A percentile compares a stretch with the other conserved stretches of the same genome.
Conservation (phyloP, 2,888 invertebrate species). For the Xanthorhoe spadicearia region DNA sequence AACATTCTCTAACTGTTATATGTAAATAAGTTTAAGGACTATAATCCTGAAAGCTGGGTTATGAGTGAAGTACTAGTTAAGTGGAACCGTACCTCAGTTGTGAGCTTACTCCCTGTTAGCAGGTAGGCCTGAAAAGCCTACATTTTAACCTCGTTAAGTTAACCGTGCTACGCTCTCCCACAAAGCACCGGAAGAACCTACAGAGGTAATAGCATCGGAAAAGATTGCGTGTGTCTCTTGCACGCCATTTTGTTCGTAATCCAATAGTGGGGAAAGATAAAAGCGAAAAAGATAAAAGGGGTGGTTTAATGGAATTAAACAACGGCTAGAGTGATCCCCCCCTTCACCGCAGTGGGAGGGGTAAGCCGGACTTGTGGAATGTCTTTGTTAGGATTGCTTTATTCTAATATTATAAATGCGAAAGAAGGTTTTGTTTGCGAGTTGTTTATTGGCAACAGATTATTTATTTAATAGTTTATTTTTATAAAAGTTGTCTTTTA, state of each 20-base stretch:
- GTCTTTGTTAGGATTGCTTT: conserved; percentile 75
- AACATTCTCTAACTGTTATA: too few relatives aligned
- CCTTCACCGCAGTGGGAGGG: conserved; percentile 51
- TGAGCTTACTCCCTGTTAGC: neutral
- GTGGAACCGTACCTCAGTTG: neutral
- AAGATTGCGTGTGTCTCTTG: conserved; percentile 80
- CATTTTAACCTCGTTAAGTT: conserved; percentile 24
- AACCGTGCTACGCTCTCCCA: conserved; percentile 30
- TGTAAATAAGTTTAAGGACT: too few relatives aligned
- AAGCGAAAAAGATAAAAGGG: conserved; percentile 82
- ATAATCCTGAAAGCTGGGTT: too few relatives aligned
- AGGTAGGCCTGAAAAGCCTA: conserved; percentile 6
- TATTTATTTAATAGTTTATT: neutral
- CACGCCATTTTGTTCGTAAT: conserved; percentile 81
- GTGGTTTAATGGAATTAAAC: conserved; percentile 84
- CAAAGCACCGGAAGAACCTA: conserved; percentile 55
- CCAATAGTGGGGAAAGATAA: conserved; percentile 81
- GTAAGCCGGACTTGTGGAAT: conserved; percentile 79
- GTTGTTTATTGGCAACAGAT: neutral
- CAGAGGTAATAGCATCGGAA: conserved; percentile 66
- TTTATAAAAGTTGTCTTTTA: too few relatives aligned
- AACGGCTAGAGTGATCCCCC: conserved; percentile 58
- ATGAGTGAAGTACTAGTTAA: neutral
- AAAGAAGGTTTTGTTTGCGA: neutral
- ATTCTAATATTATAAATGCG: conserved; percentile 32